Percentiles rank a stretch among this genome's conserved stretches.
Conservation (phyloP, 2,113 vertebrate genomes). For the Pseudopipra pipra region DNA sequence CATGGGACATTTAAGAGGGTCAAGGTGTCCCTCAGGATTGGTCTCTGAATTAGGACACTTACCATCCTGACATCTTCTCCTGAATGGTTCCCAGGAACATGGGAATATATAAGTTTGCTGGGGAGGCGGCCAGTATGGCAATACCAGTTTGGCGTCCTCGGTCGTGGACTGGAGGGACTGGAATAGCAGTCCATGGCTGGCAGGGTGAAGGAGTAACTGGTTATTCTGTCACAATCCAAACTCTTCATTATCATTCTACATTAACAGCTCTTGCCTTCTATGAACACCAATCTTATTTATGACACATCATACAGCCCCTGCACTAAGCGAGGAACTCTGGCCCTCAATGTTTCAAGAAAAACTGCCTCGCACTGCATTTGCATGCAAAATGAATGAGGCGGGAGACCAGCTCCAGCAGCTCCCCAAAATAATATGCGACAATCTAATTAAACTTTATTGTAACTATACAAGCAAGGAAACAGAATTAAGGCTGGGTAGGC, state of each 20-base stretch:
- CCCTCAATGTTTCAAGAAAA: slow-evolving; percentile 19
- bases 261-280: neutral
- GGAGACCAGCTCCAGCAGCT: slow-evolving; percentile 28
- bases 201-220: neutral
- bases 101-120: neutral
- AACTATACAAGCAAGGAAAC: slow-evolving; percentile 40
- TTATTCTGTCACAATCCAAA: neutral
- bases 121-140: neutral
- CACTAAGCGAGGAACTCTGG: slow-evolving; percentile 19
- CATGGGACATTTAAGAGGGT: neutral
- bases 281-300: slow-evolving; percentile 33
- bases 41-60: neutral
- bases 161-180: neutral
- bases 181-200: neutral
- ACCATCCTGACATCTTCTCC: neutral
- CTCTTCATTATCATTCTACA: slow-evolving; percentile 14
- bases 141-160: neutral
- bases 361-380: slow-evolving; percentile 6
- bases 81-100: neutral
- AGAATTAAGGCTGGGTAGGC: slow-evolving; percentile 43
- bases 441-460: slow-evolving; percentile 60
- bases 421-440: slow-evolving; percentile 51
- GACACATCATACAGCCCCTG: slow-evolving; percentile 18
- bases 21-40: neutral
- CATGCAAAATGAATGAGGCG: slow-evolving; percentile 25